Evolutionary conservation across 2,888 invertebrate species (phyloP).

Genomic region (Drosophila parthenogenetica): DNA sequence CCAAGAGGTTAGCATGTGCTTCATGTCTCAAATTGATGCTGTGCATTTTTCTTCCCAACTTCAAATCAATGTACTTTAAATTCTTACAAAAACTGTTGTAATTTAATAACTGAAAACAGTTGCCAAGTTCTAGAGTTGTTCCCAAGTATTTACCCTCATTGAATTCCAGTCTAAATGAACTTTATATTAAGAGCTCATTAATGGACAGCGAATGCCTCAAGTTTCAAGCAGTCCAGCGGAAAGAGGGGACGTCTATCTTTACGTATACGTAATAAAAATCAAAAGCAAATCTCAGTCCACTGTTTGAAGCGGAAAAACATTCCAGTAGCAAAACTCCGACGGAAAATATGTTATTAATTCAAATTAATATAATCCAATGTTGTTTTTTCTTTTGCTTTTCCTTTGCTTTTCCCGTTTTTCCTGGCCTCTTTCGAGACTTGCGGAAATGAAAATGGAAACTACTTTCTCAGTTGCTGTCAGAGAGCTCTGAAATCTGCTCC

Average conservation of each 20-base stretch:
- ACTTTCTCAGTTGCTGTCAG: slow-evolving; percentile 64
- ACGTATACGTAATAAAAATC: slow-evolving; percentile 44
- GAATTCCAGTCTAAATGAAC: slow-evolving; percentile 69
- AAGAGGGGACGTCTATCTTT: not conserved
- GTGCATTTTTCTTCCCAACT: slow-evolving; percentile 48
- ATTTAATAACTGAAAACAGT: slow-evolving; percentile 22
- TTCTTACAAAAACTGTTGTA: slow-evolving; percentile 18
- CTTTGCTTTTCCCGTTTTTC: slow-evolving; percentile 4
- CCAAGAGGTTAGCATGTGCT: slow-evolving; percentile 45
- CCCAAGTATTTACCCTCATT: slow-evolving; percentile 1
- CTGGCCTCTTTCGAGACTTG: slow-evolving; percentile 14
- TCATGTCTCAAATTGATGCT: slow-evolving; percentile 58
- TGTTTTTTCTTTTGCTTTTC: slow-evolving; percentile 11
- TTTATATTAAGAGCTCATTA: slow-evolving; percentile 76
- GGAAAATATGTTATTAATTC: slow-evolving; percentile 83
- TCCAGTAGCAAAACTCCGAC: slow-evolving; percentile 55
- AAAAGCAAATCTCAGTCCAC: slow-evolving; percentile 6
- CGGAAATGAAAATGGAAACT: slow-evolving; percentile 77
- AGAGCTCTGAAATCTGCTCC: not conserved
- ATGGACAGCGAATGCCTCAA: slow-evolving; percentile 54
- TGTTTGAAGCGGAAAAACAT: slow-evolving; percentile 46
- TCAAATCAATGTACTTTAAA: slow-evolving; percentile 37
- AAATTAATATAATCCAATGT: slow-evolving; percentile 83
- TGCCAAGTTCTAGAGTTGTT: slow-evolving; percentile 8
- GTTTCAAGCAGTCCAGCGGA: slow-evolving; percentile 30